A percentile compares a stretch with the other conserved stretches of the same genome.
Evolutionary conservation across 2,888 invertebrate species (phyloP).

Genomic region (Meiosimyza platycephala): DNA sequence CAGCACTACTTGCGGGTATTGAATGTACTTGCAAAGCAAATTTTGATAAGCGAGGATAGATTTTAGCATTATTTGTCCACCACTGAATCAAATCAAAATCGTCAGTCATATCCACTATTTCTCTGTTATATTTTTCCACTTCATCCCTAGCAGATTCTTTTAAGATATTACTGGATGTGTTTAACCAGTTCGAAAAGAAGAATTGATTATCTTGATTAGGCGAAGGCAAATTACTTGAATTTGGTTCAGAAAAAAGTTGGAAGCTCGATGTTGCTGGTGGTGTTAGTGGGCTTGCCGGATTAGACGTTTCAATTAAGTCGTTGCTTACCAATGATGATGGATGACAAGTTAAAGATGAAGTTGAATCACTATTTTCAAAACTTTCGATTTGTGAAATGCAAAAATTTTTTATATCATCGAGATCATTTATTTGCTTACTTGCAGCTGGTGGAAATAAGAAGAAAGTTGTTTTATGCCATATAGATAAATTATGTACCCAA

Average conservation of each 20-base stretch:
- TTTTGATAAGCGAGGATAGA: too few species aligned
- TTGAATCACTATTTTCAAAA: too few species aligned
- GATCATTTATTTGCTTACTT: constrained; percentile 30
- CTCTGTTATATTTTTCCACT: too few species aligned
- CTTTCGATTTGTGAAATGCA: constrained; percentile 23
- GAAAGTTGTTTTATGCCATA: constrained; percentile 20
- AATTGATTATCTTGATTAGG: constrained; percentile 1
- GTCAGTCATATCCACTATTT: too few species aligned
- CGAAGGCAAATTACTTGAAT: not conserved
- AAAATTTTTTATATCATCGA: constrained; percentile 27
- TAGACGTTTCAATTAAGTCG: not conserved
- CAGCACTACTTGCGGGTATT: constrained; percentile 22
- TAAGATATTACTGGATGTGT: too few species aligned
- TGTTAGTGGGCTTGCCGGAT: not conserved
- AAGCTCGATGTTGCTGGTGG: not conserved
- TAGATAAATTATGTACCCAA: constrained; percentile 25
- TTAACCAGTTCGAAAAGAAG: too few species aligned
- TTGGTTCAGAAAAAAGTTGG: not conserved
- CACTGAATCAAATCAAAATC: too few species aligned
- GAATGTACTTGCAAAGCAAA: too few species aligned
- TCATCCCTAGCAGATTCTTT: too few species aligned
- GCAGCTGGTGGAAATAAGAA: constrained; percentile 21
- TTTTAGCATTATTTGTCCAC: too few species aligned
- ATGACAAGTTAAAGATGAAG: too few species aligned
- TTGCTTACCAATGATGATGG: not conserved